Evolutionary conservation across 2,113 vertebrate species (phyloP).

Genomic region (Merops nubicus): DNA sequence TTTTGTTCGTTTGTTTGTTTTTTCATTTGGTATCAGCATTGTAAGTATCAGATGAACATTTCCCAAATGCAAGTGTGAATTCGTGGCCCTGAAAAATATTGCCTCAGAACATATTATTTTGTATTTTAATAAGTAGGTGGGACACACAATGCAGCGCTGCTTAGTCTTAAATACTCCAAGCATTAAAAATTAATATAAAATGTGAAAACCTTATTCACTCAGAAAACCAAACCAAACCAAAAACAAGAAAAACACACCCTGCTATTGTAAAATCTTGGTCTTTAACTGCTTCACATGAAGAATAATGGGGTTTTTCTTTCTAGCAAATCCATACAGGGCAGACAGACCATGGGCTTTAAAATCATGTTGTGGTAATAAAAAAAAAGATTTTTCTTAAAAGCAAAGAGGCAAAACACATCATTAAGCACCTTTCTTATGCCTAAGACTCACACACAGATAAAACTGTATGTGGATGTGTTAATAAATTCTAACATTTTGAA

Average conservation of each 20-base stretch:
- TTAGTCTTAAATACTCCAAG: not conserved
- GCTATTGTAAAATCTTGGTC: not conserved
- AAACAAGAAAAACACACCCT: not conserved
- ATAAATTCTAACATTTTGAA: not conserved
- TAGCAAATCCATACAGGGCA: not conserved
- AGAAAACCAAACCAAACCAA: no score
- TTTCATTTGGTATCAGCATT: not conserved
- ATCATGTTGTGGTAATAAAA: not conserved
- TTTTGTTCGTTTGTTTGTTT: not conserved
- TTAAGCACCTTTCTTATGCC: not conserved
- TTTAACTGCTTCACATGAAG: not conserved
- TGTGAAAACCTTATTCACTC: not conserved
- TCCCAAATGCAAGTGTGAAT: not conserved
- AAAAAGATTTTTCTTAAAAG: not conserved
- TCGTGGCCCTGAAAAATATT: not conserved
- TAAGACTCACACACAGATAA: not conserved
- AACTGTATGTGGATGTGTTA: not conserved
- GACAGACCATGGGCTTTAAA: not conserved
- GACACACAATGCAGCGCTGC: not conserved
- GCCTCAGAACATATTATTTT: not conserved
- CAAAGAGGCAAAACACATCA: not conserved
- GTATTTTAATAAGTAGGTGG: not conserved
- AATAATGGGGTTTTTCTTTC: not conserved
- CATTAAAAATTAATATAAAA: not conserved
- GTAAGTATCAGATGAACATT: not conserved